phyloP scores from a whole-genome alignment of 2,888 invertebrate genomes.

The Brassicogethes aeneus region DNA sequence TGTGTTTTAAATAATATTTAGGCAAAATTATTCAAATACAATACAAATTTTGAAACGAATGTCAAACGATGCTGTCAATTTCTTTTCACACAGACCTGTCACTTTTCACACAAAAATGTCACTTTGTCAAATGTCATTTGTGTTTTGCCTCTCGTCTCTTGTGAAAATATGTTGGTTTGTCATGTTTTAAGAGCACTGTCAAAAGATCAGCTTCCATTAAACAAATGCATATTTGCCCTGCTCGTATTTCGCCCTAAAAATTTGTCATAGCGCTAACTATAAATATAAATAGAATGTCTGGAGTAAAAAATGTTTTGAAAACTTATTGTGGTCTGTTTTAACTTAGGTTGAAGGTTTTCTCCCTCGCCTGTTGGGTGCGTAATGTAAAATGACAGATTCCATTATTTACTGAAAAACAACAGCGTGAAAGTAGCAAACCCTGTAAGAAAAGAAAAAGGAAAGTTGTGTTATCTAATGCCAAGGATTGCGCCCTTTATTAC shows the following conservation, averaged over 20 bases:
- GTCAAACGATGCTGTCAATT: no score
- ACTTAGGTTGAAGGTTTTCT: slow-evolving; percentile 25
- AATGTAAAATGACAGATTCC: slow-evolving; percentile 45
- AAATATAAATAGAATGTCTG: slow-evolving; percentile 1
- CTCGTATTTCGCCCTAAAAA: not conserved
- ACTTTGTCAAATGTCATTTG: no score
- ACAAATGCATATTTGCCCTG: no score
- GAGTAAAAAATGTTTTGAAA: not conserved
- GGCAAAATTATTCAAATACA: no score
- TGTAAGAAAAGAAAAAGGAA: slow-evolving; percentile 37
- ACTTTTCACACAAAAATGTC: no score
- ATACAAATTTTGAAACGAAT: no score
- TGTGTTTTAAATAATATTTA: no score
- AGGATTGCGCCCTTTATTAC: slow-evolving; percentile 30
- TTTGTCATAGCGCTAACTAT: not conserved
- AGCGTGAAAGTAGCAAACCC: slow-evolving; percentile 39
- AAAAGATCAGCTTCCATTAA: no score
- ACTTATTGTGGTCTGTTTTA: slow-evolving; percentile 12
- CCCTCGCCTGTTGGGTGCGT: slow-evolving; percentile 32
- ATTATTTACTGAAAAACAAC: slow-evolving; percentile 44
- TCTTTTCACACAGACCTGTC: no score
- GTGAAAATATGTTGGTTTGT: no score
- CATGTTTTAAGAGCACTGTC: no score
- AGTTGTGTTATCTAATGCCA: slow-evolving; percentile 31
- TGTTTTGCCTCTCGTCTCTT: no score